Base-by-base conservation (phyloP, 1,140 invertebrate genomes). In the Anastatus disparis region DNA sequence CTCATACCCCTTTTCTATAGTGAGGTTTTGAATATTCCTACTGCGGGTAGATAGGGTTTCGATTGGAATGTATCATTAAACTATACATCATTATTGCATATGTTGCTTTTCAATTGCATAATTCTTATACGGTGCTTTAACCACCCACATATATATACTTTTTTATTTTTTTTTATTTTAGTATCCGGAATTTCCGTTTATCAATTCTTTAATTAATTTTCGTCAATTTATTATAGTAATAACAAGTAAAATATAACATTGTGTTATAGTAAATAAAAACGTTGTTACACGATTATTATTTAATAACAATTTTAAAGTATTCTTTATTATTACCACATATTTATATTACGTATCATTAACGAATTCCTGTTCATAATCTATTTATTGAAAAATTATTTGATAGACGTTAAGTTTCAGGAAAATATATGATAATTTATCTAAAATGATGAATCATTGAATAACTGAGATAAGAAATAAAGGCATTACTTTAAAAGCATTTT, bases 61-160 rank as follows among this genome's bases (percentile, higher is more conserved):
- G 76, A 82, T 78, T 76, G 76, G 77, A 82, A 83, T 78, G 80
- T 78, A 83, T 82, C 82, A 78, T 76, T 75, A 75, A 70, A 44
- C 76, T 66, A 79, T 82, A 69, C 75, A 75, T 83, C 79, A 82
- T 84, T 81, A 81, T 81, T 75, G 75, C 72, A 67, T 65, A 67
- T 63, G 71, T 64, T 68, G 71, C 74, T 66, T 75, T 77, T 76
- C 73, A 78, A 77, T 81, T 79, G 77, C 77, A 72, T 78, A 75
- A 81, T 81, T 82, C 79, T 81, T 82, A 78, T 44, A 71, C 63
- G 44, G 35, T 69, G 69, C 72, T 71, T 75, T 74, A 75, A 29
- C 40, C n/a, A 42, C 17, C 15, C 22, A 38, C 29, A 6, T 7
- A 2, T 12, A 10, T 59, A 31, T 48, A 2, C 42, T 20, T n/a